phyloP scores from a whole-genome alignment of 2,113 vertebrate species.

The Limnothrissa miodon region DNA sequence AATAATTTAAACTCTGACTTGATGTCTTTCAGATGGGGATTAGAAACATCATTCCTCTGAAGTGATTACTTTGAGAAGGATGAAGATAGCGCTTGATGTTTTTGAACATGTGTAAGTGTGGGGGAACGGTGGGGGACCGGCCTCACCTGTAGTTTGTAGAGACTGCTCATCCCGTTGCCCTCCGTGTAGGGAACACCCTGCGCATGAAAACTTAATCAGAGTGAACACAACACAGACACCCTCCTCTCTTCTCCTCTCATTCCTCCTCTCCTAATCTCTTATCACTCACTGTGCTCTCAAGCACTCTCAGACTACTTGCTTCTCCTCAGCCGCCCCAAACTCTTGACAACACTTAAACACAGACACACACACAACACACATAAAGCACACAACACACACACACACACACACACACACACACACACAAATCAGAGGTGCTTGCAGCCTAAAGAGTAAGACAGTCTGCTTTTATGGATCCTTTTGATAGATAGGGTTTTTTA shows the following conservation, averaged over 20 bases:
- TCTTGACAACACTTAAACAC: not conserved
- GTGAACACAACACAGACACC: constrained; percentile 47
- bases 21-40: not conserved
- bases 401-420: constrained; percentile 5
- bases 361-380: not conserved
- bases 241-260: not conserved
- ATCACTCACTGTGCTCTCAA: not conserved
- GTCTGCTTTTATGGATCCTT: not conserved
- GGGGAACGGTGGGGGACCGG: not conserved
- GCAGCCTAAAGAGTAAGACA: not conserved
- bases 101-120: not conserved
- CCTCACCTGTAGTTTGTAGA: constrained; percentile 97
- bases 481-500: not conserved
- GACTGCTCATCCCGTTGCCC: constrained; percentile 93
- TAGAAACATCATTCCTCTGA: not conserved
- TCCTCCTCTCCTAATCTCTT: not conserved
- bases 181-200: constrained; percentile 82
- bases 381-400: not conserved
- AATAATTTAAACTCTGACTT: not conserved
- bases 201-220: constrained; percentile 25
- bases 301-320: not conserved
- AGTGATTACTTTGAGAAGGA: not conserved
- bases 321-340: not conserved
- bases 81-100: not conserved
- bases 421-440: not conserved